phyloP scores from a whole-genome alignment of 2,797 vertebrate genomes.

The Rhyacichthys aspro region DNA sequence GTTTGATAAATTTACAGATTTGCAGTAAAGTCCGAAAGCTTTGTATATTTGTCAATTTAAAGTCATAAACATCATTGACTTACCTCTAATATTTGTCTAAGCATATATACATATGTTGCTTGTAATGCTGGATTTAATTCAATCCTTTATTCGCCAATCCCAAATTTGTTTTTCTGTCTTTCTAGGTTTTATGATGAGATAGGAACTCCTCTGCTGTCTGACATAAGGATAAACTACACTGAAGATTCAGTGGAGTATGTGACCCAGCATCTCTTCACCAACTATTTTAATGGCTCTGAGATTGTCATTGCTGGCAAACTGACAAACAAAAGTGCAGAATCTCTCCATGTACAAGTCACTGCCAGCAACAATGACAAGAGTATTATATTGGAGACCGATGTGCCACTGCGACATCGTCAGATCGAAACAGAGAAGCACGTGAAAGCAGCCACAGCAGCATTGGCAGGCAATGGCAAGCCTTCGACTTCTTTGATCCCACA shows the following conservation, averaged over 20 bases:
- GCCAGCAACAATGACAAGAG: conserved; percentile 91
- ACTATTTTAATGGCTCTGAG: conserved; percentile 98
- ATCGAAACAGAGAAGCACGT: conserved; percentile 72
- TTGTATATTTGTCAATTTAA: not conserved
- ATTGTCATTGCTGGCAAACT: conserved; percentile 92
- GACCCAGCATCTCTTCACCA: conserved; percentile 91
- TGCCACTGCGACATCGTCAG: conserved; percentile 76
- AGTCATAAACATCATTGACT: not conserved
- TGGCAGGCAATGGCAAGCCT: not conserved
- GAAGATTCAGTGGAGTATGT: conserved; percentile 82
- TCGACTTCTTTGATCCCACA: conserved; percentile 6
- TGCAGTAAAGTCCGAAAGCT: no score
- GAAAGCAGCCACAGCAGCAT: conserved; percentile 51
- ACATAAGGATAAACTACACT: conserved; percentile 89
- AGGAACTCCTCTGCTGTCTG: conserved; percentile 92
- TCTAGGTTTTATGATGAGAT: conserved; percentile 95
- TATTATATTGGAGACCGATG: conserved; percentile 87
- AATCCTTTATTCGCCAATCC: not conserved
- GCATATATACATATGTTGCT: not conserved
- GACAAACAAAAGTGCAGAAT: conserved; percentile 77
- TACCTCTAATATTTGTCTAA: not conserved
- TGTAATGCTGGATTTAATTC: not conserved
- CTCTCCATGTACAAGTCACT: conserved; percentile 87
- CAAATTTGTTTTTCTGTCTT: not conserved
- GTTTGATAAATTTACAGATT: no score